Percentiles rank a stretch among this genome's conserved stretches.
phyloP scores from a whole-genome alignment of 2,888 invertebrate species.

The Hydrotaea cyrtoneurina region DNA sequence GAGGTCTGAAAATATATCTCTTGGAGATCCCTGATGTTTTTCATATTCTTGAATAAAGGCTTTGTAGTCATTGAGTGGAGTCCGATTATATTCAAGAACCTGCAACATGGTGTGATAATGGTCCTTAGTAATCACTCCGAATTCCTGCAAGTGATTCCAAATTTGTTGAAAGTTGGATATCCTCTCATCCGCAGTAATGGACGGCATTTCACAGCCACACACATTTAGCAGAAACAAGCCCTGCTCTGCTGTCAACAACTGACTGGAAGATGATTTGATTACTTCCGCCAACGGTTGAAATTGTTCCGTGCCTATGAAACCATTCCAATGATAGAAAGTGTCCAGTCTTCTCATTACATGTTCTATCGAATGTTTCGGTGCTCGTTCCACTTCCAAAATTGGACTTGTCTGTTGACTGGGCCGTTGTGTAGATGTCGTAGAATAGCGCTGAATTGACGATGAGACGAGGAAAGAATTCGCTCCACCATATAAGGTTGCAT shows the following conservation, averaged over 20 bases:
- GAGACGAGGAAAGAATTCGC: background rate
- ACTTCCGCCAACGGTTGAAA: constrained; percentile 71
- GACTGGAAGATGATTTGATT: constrained; percentile 64
- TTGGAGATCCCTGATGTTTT: constrained; percentile 49
- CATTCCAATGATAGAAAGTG: constrained; percentile 70
- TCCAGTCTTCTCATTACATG: constrained; percentile 71
- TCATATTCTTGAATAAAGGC: constrained; percentile 77
- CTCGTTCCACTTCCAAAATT: constrained; percentile 17
- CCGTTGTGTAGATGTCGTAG: background rate
- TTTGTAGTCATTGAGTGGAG: constrained; percentile 78
- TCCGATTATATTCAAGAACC: constrained; percentile 84
- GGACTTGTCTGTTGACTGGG: constrained; percentile 16
- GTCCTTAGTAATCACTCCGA: constrained; percentile 72
- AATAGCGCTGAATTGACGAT: background rate
- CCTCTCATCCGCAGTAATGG: constrained; percentile 81
- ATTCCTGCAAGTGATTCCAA: constrained; percentile 82
- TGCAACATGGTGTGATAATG: constrained; percentile 83
- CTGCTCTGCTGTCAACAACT: constrained; percentile 68
- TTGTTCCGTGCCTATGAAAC: constrained; percentile 70
- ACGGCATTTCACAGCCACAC: constrained; percentile 81
- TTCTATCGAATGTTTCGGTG: constrained; percentile 57
- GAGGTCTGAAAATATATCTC: constrained; percentile 83
- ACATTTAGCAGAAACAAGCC: constrained; percentile 82
- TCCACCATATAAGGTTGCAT: constrained; percentile 46
- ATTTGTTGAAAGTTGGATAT: constrained; percentile 82